Evolutionary conservation across 2,113 vertebrate species (phyloP), one percentile per base, ranked within the genome.

Genomic region (Anarhynchus alexandrinus): DNA sequence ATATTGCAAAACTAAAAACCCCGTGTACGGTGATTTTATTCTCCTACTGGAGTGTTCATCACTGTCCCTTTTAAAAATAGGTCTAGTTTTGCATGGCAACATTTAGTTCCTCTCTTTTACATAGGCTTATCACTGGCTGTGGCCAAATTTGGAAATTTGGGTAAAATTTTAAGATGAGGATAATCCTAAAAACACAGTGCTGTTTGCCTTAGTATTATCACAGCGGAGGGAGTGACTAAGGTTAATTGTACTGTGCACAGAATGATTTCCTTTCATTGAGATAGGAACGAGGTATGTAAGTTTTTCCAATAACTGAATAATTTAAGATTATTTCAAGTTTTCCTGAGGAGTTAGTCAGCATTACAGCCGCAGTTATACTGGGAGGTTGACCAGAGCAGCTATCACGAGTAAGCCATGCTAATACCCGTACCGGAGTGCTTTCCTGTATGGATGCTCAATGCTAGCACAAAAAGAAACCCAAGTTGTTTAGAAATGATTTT

Each of bases 271-370:
- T 76, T 65, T 22, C 10, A 2, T 86, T 94, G 66, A 87, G 45
- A 19, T 15, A 17, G 51, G 40, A 77, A 45, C 4, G 10, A 77
- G 18, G 4, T 80, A 10, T 51, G 2, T 19, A 67, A 54, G 13
- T 57, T 80, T 78, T 91, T 26, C 43, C 45, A 49, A 4, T n/a
- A 66, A 62, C 30, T 30, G 40, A 72, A 29, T 52, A 64, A 64
- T 82, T 61, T 64, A 43, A 45, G 36, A 20, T 82, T 85, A 49
- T 93, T 82, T 85, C n/a, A 57, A 4, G 26, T 84, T 95, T 87
- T 85, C 23, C 38, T 55, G 27, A 86, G 62, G 65, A 81, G 34
- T 49, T 72, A 27, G 27, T 82, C 32, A 29, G 3, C n/a, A 21
- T 40, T 25, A 10, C 47, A 82, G 57, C 36, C 32, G 67, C 27